Base-by-base conservation (phyloP, 1,140 invertebrate genomes). In the Alviniconcha marisindica region DNA sequence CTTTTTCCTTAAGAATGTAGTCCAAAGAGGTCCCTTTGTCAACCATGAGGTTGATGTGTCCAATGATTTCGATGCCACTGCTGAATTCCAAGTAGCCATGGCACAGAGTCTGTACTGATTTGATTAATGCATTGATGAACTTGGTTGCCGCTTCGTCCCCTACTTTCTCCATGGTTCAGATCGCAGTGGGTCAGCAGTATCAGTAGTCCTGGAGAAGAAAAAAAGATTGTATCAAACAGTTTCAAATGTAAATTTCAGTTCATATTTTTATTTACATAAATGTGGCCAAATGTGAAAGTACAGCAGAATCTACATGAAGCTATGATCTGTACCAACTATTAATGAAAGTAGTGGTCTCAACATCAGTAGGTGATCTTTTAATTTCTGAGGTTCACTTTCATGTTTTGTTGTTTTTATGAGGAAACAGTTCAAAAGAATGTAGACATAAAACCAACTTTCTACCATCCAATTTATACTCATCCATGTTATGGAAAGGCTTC, bases 31-130 rank as follows among this genome's bases (percentile, higher is more conserved):
- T 31, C 1, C 71, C 81, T 56, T 81, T 87, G 56, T 87, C 86
- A 78, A 87, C 83, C 71, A 82, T 87, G 42, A 87, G 69, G 80
- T 87, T 85, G n/a, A 87, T 73, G 76, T 87, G 84, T 14, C 86
- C 86, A 71, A 87, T 87, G n/a, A 87, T 85, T 78, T 87, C 86
- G 66, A 87, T 82, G 66, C 83, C 84, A 73, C 80, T 78, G 36
- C 84, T 73, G 42, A 87, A 87, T n/a, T 87, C 86, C 44, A 87
- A 77, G 83, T 85, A 85, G 42, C 86, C 86, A 83, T 87, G 86
- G 74, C 86, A 87, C 36, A 87, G 54, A 33, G 84, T 83, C 79
- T 87, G 86, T 12, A 87, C 69, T 14, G 84, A 84, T 40, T 87
- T 85, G 33, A 87, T 84, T 24, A 87, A 56, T 15, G 86, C 84